phyloP scores from a whole-genome alignment of 2,888 invertebrate species.

The Morinoia aosen region DNA sequence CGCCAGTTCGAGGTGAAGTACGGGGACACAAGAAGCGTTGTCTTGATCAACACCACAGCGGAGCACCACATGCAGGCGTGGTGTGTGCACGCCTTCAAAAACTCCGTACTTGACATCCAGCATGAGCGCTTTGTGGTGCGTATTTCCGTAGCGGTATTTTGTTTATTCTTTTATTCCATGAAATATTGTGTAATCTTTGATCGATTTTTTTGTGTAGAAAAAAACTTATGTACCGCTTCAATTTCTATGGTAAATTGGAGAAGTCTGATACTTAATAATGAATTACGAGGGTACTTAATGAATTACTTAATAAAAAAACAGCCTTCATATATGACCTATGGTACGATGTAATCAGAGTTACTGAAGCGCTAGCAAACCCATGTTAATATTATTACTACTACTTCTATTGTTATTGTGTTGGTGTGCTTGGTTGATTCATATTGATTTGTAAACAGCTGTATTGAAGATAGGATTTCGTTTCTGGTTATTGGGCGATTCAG shows the following conservation, averaged over 20 bases:
- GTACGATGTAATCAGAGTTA: no score
- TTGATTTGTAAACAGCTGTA: neutral
- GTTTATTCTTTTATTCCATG: neutral
- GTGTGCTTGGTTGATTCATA: neutral
- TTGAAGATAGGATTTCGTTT: no score
- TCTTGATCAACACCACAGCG: neutral
- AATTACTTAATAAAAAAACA: no score
- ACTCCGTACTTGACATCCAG: conserved; percentile 12
- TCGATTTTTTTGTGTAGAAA: no score
- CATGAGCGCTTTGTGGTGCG: conserved; percentile 36
- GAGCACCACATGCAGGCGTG: conserved; percentile 37
- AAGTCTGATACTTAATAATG: no score
- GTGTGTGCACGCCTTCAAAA: conserved; percentile 8
- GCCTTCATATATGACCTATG: no score
- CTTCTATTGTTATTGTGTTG: neutral
- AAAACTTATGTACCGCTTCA: no score
- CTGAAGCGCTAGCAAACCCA: no score
- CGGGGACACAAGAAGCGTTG: conserved; percentile 30
- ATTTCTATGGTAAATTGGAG: no score
- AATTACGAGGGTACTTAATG: no score
- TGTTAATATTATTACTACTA: no score
- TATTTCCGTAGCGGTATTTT: neutral
- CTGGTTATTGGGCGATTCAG: no score
- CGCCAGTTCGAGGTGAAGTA: conserved; percentile 34
- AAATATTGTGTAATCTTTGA: neutral